Evolutionary conservation across 2,888 invertebrate species (phyloP), one percentile per base, ranked within the genome.

Genomic region (Eremobia ochroleuca): DNA sequence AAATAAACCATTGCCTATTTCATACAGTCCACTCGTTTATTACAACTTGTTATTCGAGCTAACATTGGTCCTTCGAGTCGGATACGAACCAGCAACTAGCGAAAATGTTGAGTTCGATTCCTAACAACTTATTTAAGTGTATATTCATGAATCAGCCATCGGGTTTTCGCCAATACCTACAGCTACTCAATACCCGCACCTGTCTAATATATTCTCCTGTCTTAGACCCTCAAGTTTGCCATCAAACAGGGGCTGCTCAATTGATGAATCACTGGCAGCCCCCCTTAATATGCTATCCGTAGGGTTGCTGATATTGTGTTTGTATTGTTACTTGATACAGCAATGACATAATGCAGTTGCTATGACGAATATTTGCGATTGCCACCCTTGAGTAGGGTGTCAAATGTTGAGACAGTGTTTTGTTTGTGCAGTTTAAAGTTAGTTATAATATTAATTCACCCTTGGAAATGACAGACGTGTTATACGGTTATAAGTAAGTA

Each of bases 211-310:
- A 82, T 84, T 72, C 59, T 80, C 83, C 83, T 85, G 87, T 89
- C 81, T 83, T 82, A 77, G 59, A 79, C 78, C 87, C 89, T 87
- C 74, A 81, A 87, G 86, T 84, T 77, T 90, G 83, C 86, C 89
- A 85, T 87, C 86, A 88, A 90, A 91, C 89, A 90, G 68, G 89
- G 90, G 88, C 78, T 66, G 80, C 77, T 73, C 88, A 85, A 89
- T 90, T 93, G 93, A 93, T 93, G 93, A 93, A 93, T 93, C 93
- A 93, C 93, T 87, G 85, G 77, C 82, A 74, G 69, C 78, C 90
- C 88, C 87, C 87, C 80, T 74, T 76, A 83, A 76, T 87, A 85
- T 74, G 76, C 72, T 75, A 82, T 77, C 76, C 37, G 52, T 77
- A 83, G 86, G 87, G 84, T 46, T 72, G 78, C 31, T 66, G 37